Conservation (phyloP, 2,797 vertebrate species). For the Cetoscarus ocellatus region DNA sequence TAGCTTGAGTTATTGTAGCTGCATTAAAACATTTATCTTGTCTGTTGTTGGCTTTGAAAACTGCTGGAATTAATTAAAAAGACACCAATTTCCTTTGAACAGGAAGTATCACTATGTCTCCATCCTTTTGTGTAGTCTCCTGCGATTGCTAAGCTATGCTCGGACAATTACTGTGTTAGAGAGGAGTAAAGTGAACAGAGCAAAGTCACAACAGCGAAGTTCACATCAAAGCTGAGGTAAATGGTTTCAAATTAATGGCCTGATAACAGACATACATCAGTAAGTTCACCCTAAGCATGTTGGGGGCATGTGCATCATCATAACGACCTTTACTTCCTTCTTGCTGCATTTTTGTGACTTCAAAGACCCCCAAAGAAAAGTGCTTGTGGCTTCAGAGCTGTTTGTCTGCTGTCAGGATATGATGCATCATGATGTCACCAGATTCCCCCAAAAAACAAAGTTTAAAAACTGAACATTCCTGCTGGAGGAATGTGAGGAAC, state of each 20-base stretch:
- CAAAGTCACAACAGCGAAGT: not conserved
- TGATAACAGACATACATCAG: slow-evolving; percentile 15
- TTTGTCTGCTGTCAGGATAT: slow-evolving; percentile 60
- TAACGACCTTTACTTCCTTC: slow-evolving; percentile 29
- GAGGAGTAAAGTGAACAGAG: not conserved
- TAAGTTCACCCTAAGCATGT: slow-evolving; percentile 17
- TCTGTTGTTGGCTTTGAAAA: too few relatives aligned
- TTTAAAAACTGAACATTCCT: slow-evolving; percentile 49
- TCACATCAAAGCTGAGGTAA: slow-evolving; percentile 17
- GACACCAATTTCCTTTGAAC: too few relatives aligned
- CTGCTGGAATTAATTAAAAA: too few relatives aligned
- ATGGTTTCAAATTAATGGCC: slow-evolving; percentile 21
- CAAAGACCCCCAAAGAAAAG: slow-evolving; percentile 19
- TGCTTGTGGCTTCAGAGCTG: slow-evolving; percentile 7
- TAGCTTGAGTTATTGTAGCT: too few relatives aligned
- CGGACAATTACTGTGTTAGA: too few relatives aligned
- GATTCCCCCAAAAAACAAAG: slow-evolving; percentile 36
- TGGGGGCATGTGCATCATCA: slow-evolving; percentile 16
- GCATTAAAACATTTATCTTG: too few relatives aligned
- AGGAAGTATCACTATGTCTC: too few relatives aligned
- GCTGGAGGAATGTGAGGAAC: slow-evolving; percentile 58
- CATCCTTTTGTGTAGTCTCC: too few relatives aligned
- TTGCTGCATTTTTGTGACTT: slow-evolving; percentile 54
- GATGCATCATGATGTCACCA: slow-evolving; percentile 60
- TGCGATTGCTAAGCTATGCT: too few relatives aligned